Base-by-base conservation (phyloP, 2,888 invertebrate species). In the Deilephila porcellus region DNA sequence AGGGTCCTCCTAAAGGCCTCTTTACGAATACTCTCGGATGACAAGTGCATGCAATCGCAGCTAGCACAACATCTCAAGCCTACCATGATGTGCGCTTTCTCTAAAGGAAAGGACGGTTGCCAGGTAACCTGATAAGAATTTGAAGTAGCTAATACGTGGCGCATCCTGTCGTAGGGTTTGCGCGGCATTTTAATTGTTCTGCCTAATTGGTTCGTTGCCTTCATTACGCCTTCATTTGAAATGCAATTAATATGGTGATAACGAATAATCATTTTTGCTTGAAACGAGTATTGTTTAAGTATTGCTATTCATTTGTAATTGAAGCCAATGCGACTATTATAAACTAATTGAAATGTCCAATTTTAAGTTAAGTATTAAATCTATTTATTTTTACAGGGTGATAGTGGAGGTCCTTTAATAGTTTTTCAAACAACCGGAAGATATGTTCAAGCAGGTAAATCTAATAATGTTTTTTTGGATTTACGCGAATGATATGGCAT, bases 401-500 rank as follows among this genome's bases (percentile, higher is more conserved):
- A 96, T 82, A 96, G 96, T 81, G 96, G 96, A 25, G 96, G 96
- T 3, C 96, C 96, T 0, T 85, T 96, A 64, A 77, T 96, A 45
- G 93, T 93, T 4, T 93, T 95, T 84, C 91, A 95, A 82, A 82
- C 87, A 7, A 91, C 94, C 74, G 96, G 95, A 75, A 94, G 90
- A 85, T 96, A 95, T 83, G 95, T 96, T 74, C 90, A 95, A 85
- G 93, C 96, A 79, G 97, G 96, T 96, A 91, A 89, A 60, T 45
- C 19, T 63, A n/a, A 37, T 1, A 25, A 19, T 19, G 37, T 52
- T 25, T 67, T 67, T 25, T n/a, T 20, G 7, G 25, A 25, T 25
- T 25, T 25, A 25, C 25, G 25, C 6, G 25, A 25, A 25, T 25
- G 25, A 25, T 1, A 25, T 25, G 25, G 25, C 25, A 25, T 25